These are phyloP conservation scores for Pelosia muscerda DNA, from an alignment of 2,888 invertebrate species.

Conservation along the genomic window DNA sequence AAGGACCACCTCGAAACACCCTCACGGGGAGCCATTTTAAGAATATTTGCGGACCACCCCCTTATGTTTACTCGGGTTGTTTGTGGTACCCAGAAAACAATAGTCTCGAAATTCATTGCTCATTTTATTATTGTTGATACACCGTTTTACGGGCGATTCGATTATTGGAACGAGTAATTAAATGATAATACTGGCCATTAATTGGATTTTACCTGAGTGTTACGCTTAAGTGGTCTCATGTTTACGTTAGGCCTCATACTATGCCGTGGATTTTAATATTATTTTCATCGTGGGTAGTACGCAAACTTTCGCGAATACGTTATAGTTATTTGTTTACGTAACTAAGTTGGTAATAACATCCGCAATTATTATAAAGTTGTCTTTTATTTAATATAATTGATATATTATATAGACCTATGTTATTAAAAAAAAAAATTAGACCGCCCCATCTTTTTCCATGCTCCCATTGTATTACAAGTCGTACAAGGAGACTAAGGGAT, in stretches of 20 bases:
- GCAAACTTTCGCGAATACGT: constrained; percentile 15
- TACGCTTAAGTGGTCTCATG: constrained; percentile 59
- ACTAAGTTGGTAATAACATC: constrained; percentile 13
- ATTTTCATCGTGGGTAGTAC: constrained; percentile 17
- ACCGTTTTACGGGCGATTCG: constrained; percentile 85
- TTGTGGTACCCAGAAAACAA: constrained; percentile 86
- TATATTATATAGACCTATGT: neutral
- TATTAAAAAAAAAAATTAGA: too few relatives aligned
- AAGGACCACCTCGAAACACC: constrained; percentile 68
- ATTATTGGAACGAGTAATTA: constrained; percentile 86
- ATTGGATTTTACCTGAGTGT: constrained; percentile 83
- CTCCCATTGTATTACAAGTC: too few relatives aligned
- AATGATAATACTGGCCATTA: constrained; percentile 86
- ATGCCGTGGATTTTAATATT: constrained; percentile 39
- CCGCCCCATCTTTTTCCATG: too few relatives aligned
- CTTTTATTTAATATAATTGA: neutral
- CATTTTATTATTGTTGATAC: constrained; percentile 87
- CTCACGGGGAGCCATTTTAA: constrained; percentile 82
- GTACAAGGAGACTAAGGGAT: too few relatives aligned
- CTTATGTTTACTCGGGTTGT: constrained; percentile 84
- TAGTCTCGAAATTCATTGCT: constrained; percentile 86
- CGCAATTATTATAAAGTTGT: neutral
- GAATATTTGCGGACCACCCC: constrained; percentile 84
- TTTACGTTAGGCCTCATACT: constrained; percentile 47
- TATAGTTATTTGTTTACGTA: constrained; percentile 16